Conservation (phyloP, 2,888 invertebrate genomes). For the Ormyrus labotus region DNA sequence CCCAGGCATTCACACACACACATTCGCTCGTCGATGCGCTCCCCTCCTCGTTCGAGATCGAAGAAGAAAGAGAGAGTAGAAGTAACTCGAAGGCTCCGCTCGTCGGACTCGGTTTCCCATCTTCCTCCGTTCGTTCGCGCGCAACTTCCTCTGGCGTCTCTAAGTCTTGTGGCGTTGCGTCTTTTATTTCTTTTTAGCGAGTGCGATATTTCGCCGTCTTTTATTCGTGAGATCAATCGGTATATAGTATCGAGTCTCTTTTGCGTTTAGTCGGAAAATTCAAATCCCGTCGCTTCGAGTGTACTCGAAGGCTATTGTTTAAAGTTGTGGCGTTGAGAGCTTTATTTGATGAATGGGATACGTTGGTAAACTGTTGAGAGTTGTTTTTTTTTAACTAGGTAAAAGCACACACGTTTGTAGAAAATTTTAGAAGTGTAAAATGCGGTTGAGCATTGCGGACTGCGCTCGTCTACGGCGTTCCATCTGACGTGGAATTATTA, state of each 20-base stretch:
- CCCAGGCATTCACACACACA: no score
- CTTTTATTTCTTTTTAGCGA: neutral
- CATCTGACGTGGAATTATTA: no score
- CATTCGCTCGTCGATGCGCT: no score
- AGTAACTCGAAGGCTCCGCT: conserved; percentile 46
- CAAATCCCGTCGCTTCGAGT: conserved; percentile 15
- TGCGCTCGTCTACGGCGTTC: no score
- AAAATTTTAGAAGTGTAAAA: no score
- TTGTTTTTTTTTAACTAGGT: no score
- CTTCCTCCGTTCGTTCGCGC: neutral
- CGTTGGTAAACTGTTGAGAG: no score
- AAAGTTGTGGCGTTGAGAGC: no score
- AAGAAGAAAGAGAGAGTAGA: neutral
- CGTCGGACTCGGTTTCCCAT: neutral
- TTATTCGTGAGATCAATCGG: neutral
- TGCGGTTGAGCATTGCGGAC: no score
- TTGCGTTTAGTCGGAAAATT: neutral
- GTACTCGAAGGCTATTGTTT: neutral
- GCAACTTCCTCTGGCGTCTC: conserved; percentile 42
- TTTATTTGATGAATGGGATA: no score
- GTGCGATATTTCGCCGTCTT: neutral
- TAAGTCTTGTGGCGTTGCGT: conserved; percentile 16
- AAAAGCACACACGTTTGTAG: no score
- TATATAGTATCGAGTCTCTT: neutral
- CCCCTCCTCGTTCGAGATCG: no score